These are phyloP conservation scores for Seira musarum DNA, from an alignment of 2,888 invertebrate species.

Conservation along the genomic window DNA sequence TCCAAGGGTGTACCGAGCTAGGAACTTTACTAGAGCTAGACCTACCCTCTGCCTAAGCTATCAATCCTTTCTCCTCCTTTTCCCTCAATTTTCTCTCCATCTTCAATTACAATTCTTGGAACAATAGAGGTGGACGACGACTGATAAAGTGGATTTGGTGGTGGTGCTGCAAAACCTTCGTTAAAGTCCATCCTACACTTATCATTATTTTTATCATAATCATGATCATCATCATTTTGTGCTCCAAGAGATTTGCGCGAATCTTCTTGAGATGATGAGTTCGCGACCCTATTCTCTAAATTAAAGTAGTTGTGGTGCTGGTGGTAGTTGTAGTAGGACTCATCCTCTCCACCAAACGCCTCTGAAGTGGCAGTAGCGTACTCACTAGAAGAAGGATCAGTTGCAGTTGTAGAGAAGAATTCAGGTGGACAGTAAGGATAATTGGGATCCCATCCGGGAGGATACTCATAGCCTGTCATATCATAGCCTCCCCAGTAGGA, in stretches of 20 bases:
- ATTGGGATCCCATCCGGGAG: conserved; percentile 64
- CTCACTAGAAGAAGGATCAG: conserved; percentile 37
- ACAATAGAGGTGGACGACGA: conserved; percentile 28
- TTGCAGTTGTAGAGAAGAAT: conserved; percentile 24
- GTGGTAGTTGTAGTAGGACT: not conserved
- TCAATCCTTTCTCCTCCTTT: conserved; percentile 22
- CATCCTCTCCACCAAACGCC: not conserved
- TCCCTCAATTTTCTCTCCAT: conserved; percentile 28
- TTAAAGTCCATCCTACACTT: conserved; percentile 23
- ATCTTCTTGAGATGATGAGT: conserved; percentile 32
- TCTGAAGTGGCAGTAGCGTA: conserved; percentile 34
- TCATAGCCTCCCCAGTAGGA: conserved; percentile 65
- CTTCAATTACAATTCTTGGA: conserved; percentile 65
- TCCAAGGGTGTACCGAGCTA: conserved; percentile 41
- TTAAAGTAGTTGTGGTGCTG: conserved; percentile 26
- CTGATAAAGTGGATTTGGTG: too few relatives aligned
- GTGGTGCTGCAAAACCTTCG: too few relatives aligned
- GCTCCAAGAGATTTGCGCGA: conserved; percentile 44
- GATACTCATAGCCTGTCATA: conserved; percentile 64
- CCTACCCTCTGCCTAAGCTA: conserved; percentile 46
- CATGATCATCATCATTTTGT: conserved; percentile 30
- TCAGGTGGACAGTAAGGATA: conserved; percentile 61
- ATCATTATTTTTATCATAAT: conserved; percentile 42
- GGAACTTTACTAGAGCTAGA: conserved; percentile 48
- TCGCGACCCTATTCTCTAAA: conserved; percentile 24